These are phyloP conservation scores for Osmerus eperlanus DNA, from an alignment of 2,113 vertebrate species.

Conservation along the genomic window DNA sequence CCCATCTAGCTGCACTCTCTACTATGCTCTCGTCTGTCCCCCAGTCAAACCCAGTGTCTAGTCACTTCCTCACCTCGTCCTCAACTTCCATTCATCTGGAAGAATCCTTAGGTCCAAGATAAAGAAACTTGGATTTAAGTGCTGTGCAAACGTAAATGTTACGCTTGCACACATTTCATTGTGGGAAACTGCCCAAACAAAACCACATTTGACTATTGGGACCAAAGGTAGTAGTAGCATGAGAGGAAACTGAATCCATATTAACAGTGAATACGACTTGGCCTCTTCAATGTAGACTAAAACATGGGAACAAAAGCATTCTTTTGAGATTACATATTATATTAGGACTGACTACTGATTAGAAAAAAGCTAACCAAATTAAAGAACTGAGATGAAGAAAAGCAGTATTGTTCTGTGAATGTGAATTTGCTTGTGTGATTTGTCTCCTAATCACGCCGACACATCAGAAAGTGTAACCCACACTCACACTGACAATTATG, in stretches of 20 bases:
- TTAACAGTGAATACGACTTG: background rate
- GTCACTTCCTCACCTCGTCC: background rate
- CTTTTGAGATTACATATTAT: background rate
- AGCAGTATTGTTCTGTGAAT: background rate
- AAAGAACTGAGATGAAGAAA: background rate
- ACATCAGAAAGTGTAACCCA: background rate
- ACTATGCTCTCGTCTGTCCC: background rate
- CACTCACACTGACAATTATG: no score
- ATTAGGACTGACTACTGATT: background rate
- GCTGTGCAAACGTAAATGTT: no score
- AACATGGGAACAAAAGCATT: background rate
- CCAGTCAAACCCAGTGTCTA: background rate
- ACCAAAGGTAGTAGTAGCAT: no score
- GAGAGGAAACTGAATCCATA: background rate
- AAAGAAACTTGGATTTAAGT: no score
- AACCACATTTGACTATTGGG: background rate
- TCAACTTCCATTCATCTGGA: background rate
- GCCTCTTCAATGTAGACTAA: background rate
- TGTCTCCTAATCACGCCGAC: background rate
- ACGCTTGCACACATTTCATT: no score
- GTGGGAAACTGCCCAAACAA: no score
- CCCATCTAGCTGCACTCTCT: slow-evolving; percentile 1
- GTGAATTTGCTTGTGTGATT: background rate
- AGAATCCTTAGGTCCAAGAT: no score
- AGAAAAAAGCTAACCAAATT: background rate